phyloP scores from a whole-genome alignment of 2,113 vertebrate genomes.

The Grallaria varia region DNA sequence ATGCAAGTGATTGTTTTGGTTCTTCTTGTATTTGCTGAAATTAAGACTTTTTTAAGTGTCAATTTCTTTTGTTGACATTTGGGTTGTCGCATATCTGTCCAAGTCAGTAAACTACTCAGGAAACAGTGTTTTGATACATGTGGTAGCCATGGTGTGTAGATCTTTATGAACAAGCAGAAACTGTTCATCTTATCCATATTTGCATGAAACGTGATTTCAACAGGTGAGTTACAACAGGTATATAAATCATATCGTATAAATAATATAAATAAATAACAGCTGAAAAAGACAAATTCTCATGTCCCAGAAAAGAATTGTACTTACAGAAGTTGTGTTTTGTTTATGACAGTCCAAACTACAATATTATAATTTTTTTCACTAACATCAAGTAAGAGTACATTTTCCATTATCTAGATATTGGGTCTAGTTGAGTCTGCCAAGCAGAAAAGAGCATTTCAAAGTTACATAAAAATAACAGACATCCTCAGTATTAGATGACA shows the following conservation, averaged over 20 bases:
- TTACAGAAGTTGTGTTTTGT: background rate
- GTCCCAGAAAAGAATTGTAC: background rate
- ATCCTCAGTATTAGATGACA: background rate
- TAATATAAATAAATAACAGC: background rate
- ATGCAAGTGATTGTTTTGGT: background rate
- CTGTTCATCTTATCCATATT: background rate
- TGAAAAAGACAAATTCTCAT: background rate
- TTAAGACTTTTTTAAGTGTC: background rate
- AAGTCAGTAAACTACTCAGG: background rate
- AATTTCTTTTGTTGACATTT: background rate
- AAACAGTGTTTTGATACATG: background rate
- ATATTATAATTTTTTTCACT: background rate
- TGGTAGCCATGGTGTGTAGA: background rate
- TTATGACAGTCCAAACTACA: background rate
- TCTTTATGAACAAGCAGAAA: background rate
- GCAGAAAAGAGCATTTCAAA: background rate
- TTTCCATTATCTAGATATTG: background rate
- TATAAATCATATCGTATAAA: too few relatives aligned
- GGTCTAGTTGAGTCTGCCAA: background rate
- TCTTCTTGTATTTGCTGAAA: background rate
- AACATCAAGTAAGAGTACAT: background rate
- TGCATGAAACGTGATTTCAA: background rate
- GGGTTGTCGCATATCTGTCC: background rate
- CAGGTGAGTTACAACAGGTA: background rate
- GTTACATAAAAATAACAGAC: background rate